phyloP scores from a whole-genome alignment of 2,797 vertebrate genomes.

The Anguilla marmorata region DNA sequence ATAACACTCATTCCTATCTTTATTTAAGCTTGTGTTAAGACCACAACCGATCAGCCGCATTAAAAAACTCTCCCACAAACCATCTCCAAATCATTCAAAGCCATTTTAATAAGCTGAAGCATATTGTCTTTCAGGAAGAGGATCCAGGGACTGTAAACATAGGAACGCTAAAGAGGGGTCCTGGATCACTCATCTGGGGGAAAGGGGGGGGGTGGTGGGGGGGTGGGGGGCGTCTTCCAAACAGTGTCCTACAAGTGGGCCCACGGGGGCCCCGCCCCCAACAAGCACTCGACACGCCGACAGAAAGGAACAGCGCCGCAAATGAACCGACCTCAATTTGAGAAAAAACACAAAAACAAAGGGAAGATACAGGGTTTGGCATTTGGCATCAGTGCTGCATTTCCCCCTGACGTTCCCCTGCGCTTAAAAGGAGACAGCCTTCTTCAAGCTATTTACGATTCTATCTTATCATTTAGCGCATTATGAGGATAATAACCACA shows the following conservation, averaged over 20 bases:
- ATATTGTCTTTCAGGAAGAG: background rate
- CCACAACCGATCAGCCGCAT: background rate
- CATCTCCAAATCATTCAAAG: background rate
- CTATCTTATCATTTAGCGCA: conserved; percentile 73
- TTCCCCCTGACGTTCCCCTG: conserved; percentile 59
- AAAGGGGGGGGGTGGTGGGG: too few species aligned
- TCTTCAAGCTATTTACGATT: conserved; percentile 69
- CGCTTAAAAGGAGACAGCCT: conserved; percentile 65
- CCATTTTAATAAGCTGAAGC: background rate
- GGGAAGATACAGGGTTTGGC: conserved; percentile 50
- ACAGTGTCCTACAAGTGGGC: conserved; percentile 5
- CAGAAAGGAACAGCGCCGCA: conserved; percentile 28
- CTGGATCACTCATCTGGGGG: background rate
- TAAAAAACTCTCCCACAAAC: background rate
- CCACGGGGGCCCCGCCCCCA: background rate
- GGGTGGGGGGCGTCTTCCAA: conserved; percentile 5
- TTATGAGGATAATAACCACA: conserved; percentile 66
- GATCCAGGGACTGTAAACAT: background rate
- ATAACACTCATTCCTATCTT: background rate
- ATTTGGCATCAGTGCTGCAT: conserved; percentile 51
- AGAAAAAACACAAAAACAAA: conserved; percentile 19
- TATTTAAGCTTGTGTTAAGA: background rate
- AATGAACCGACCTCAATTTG: conserved; percentile 35
- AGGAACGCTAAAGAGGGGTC: background rate
- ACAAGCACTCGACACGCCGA: background rate